Percentiles rank a stretch among this genome's conserved stretches.
phyloP scores from a whole-genome alignment of 1,140 invertebrate species.

The Pinna nobilis region DNA sequence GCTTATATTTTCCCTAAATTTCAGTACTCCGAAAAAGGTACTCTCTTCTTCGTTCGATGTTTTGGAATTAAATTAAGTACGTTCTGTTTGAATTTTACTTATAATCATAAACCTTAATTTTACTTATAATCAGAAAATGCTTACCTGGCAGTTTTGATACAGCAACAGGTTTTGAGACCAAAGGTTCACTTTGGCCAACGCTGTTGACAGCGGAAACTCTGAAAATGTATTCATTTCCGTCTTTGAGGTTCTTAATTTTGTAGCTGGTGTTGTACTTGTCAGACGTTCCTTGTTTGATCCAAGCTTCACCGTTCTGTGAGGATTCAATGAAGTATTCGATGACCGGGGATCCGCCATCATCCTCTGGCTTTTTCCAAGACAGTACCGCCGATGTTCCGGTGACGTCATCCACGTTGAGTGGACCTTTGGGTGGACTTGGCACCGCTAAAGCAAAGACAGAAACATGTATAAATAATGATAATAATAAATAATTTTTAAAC shows the following conservation, averaged over 20 bases:
- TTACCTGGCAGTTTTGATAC: constrained; percentile 95
- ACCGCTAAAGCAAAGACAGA: constrained; percentile 42
- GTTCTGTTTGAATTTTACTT: too few relatives aligned
- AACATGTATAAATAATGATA: too few relatives aligned
- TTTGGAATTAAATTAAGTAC: too few relatives aligned
- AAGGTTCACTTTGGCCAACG: constrained; percentile 79
- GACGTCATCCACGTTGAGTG: constrained; percentile 81
- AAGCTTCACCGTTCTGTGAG: constrained; percentile 72
- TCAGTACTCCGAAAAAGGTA: too few relatives aligned
- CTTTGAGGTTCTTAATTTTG: constrained; percentile 80
- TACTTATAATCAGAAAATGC: not conserved
- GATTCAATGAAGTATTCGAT: constrained; percentile 86
- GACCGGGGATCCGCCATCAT: constrained; percentile 50
- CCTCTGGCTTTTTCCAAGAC: constrained; percentile 84
- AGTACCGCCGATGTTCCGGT: constrained; percentile 82
- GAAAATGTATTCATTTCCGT: constrained; percentile 97
- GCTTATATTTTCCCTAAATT: too few relatives aligned
- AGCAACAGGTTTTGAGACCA: constrained; percentile 92
- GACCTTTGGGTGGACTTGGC: constrained; percentile 93
- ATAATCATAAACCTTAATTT: not conserved
- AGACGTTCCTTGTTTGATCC: constrained; percentile 59
- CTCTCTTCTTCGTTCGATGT: too few relatives aligned
- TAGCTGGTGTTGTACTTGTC: constrained; percentile 47
- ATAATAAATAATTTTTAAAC: too few relatives aligned
- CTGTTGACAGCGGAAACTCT: constrained; percentile 79